Evolutionary conservation across 2,113 vertebrate genomes (phyloP), one percentile per base, ranked within the genome.

Genomic region (Podarcis cretensis): DNA sequence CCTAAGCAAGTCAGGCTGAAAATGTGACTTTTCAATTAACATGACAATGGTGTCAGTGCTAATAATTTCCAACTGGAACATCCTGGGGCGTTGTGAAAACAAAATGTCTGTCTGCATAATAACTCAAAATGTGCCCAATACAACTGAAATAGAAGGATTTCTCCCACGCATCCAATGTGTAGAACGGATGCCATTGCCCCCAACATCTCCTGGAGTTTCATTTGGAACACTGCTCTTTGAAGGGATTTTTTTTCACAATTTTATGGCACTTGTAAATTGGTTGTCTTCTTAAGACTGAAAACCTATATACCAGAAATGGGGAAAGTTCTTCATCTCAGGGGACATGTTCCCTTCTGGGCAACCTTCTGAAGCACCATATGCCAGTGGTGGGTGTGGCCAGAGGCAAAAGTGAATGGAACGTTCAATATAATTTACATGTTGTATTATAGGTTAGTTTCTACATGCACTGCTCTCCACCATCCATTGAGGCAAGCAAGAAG

Each of bases 31-130:
- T 75, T 32, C 71, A 25, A 59, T 85, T 75, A 85, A 74, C 30
- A 57, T 85, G 71, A 75, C 83, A 85, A 85, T 85, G 9, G 48
- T 85, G 69, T 85, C 83, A 75, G 48, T 23, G 48, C 48, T 75
- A 85, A 85, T 85, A 57, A 85, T 71, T 20, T 75, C 69, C 25
- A 85, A 32, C n/a, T 73, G 30, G 48, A 6, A 59, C 20, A 75
- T 85, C 83, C 48, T 59, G 83, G 75, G 48, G 83, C 83, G 35
- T 59, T 74, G 69, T 21, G 54, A 84, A 85, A 75, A 25, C 18
- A 25, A 57, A 85, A 74, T 35, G 16, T 59, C n/a, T 74, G 21
- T 75, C 18, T 85, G 69, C 8, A 14, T 35, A 85, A 75, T 48
- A 57, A 25, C 20, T 59, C 12, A 5, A 32, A 32, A 7, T 5